These are phyloP conservation scores for Thelaira solivaga DNA, from an alignment of 2,888 invertebrate species.

Conservation along the genomic window DNA sequence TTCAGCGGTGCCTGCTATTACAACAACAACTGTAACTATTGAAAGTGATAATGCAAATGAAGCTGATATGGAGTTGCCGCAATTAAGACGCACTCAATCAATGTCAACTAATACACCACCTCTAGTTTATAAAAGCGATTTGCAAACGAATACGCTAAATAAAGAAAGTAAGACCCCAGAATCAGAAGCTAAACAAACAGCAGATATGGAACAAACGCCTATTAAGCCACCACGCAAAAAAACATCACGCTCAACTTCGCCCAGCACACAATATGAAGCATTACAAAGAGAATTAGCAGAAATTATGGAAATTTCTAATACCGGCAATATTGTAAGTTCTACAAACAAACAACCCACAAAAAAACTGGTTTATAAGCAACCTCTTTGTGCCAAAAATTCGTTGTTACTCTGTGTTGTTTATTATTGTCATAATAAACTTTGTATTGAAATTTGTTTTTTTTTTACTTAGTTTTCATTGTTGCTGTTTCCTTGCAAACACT, in stretches of 20 bases:
- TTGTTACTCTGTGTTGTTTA: neutral
- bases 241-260: slow-evolving; percentile 74
- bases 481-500: neutral
- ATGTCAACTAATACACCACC: slow-evolving; percentile 74
- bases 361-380: too few species aligned
- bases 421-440: neutral
- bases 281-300: slow-evolving; percentile 26
- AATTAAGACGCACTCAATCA: slow-evolving; percentile 68
- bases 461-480: slow-evolving; percentile 41
- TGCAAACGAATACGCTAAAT: neutral
- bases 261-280: slow-evolving; percentile 62
- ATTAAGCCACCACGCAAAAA: slow-evolving; percentile 75
- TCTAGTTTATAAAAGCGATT: slow-evolving; percentile 66
- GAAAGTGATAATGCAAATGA: slow-evolving; percentile 47
- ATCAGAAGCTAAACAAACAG: neutral
- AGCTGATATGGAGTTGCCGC: slow-evolving; percentile 32
- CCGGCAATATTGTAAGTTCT: slow-evolving; percentile 62
- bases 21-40: slow-evolving; percentile 52
- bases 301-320: slow-evolving; percentile 14
- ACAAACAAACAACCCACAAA: slow-evolving; percentile 17
- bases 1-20: slow-evolving; percentile 43
- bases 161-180: neutral
- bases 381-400: neutral
- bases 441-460: too few species aligned
- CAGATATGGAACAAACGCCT: slow-evolving; percentile 65